These are phyloP conservation scores for Cheirogaleus medius DNA, from an alignment of 2,113 vertebrate genomes.

Conservation along the genomic window DNA sequence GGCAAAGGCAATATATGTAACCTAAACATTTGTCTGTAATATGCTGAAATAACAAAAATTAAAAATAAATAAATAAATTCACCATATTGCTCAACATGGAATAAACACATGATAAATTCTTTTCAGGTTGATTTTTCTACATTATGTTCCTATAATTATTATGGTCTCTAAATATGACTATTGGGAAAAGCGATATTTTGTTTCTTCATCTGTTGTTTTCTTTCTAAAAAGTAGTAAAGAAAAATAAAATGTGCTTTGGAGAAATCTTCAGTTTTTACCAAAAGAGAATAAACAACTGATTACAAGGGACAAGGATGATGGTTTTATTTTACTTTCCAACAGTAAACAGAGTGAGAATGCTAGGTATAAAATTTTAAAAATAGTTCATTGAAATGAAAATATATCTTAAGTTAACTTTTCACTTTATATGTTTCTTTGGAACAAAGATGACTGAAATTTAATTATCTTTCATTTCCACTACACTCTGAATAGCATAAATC, in stretches of 20 bases:
- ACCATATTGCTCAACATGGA: background rate
- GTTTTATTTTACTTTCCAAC: background rate
- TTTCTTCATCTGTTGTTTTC: background rate
- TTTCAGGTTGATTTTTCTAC: background rate
- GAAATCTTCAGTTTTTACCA: background rate
- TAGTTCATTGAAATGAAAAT: slow-evolving; percentile 41
- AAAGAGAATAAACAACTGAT: background rate
- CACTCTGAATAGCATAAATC: slow-evolving; percentile 3
- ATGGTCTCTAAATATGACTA: background rate
- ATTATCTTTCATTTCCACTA: background rate
- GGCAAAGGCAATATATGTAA: no score
- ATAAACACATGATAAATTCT: background rate
- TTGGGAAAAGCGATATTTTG: background rate
- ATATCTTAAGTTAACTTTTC: slow-evolving; percentile 16
- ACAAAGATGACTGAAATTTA: slow-evolving; percentile 34
- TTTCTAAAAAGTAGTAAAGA: background rate
- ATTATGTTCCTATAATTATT: background rate
- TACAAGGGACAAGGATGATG: background rate
- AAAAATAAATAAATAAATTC: background rate
- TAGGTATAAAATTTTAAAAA: background rate
- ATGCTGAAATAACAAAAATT: no score
- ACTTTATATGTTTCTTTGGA: slow-evolving; percentile 7
- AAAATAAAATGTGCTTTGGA: background rate
- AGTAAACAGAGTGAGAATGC: background rate
- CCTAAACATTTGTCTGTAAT: no score